These are phyloP conservation scores for Nannospalax galili DNA, from an alignment of 2,113 vertebrate genomes.

Conservation along the genomic window DNA sequence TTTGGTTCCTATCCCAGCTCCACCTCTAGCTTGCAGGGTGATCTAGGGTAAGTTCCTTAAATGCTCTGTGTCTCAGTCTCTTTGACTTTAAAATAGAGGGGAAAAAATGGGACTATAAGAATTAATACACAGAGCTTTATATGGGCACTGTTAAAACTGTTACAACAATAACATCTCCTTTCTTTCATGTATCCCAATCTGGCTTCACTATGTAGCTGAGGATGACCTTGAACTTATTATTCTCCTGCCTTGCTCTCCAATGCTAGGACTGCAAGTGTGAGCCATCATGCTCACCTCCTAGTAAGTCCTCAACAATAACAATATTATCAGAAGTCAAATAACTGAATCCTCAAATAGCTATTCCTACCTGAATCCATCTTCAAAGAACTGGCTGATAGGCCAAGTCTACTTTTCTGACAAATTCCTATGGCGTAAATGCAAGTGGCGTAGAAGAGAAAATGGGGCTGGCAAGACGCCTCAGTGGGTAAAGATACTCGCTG, in stretches of 20 bases:
- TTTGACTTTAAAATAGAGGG: not conserved
- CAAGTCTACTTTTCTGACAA: constrained; percentile 11
- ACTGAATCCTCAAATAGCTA: not conserved
- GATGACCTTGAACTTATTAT: not conserved
- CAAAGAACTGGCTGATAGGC: not conserved
- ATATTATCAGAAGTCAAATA: not conserved
- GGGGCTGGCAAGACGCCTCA: not conserved
- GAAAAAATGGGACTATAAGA: not conserved
- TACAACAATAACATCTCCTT: too few relatives aligned
- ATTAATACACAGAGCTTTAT: not conserved
- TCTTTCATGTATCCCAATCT: not conserved
- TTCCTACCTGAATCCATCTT: not conserved
- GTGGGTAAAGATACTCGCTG: not conserved
- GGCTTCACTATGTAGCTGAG: not conserved
- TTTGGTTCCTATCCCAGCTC: not conserved
- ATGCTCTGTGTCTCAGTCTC: constrained; percentile 14
- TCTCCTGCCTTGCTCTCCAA: too few relatives aligned
- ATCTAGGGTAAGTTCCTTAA: not conserved
- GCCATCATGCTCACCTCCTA: not conserved
- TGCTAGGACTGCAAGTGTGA: not conserved
- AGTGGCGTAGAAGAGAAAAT: not conserved
- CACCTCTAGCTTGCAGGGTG: not conserved
- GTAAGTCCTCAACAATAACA: not conserved
- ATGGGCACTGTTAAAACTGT: not conserved
- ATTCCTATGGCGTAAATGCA: not conserved